phyloP scores from a whole-genome alignment of 2,888 invertebrate genomes.

The Venustoraphidia nigricollis region DNA sequence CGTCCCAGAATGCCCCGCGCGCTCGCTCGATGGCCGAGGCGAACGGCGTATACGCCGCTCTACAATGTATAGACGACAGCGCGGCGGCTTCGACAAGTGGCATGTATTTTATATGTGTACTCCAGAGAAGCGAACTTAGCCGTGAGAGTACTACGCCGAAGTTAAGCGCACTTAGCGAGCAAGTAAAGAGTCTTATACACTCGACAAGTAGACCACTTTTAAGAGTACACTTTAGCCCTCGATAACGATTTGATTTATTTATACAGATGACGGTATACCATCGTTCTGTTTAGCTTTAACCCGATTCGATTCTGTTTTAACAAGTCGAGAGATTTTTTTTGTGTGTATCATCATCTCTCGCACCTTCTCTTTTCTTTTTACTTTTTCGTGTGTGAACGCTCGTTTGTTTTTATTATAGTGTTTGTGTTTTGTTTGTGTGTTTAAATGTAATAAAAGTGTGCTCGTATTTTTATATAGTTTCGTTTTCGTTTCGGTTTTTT shows the following conservation, averaged over 20 bases:
- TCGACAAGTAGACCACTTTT: constrained; percentile 7
- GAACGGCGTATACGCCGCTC: too few species aligned
- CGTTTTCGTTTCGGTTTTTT: too few species aligned
- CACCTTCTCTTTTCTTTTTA: too few species aligned
- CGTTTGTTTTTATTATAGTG: too few species aligned
- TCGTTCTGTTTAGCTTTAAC: background rate
- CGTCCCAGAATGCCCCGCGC: background rate
- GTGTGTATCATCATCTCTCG: too few species aligned
- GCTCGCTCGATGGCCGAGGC: background rate
- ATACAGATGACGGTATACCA: constrained; percentile 1
- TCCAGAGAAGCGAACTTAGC: constrained; percentile 1
- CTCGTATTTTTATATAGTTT: too few species aligned
- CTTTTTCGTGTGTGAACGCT: too few species aligned
- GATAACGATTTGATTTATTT: constrained; percentile 6
- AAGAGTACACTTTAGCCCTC: constrained; percentile 4
- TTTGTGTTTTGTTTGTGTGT: too few species aligned
- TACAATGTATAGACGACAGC: too few species aligned
- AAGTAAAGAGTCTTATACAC: constrained; percentile 31
- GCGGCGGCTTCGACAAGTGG: constrained; percentile 2
- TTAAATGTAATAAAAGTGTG: too few species aligned
- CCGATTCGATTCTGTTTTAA: background rate
- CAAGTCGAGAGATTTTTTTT: too few species aligned
- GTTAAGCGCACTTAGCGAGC: constrained; percentile 32
- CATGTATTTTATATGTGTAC: constrained; percentile 6
- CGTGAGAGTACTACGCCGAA: constrained; percentile 8